A percentile compares a stretch with the other conserved stretches of the same genome.
phyloP scores from a whole-genome alignment of 35 echinoderm and acorn worm genomes.

The Hemicentrotus pulcherrimus region DNA sequence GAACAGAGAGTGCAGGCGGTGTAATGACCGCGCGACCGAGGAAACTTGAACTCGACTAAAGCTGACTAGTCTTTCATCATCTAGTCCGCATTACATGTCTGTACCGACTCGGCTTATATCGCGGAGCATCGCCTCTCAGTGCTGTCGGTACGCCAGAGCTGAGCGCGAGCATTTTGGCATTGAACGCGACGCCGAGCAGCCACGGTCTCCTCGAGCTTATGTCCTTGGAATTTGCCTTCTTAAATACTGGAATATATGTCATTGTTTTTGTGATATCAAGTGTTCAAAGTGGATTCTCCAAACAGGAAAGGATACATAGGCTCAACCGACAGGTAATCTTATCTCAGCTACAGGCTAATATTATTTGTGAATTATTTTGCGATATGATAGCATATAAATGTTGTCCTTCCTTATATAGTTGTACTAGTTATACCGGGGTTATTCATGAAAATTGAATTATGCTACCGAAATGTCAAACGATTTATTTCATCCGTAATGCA shows the following conservation, averaged over 20 bases:
- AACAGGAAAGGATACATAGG: neutral
- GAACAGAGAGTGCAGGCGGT: constrained; percentile 52
- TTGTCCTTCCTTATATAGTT: too few relatives aligned
- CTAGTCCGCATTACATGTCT: constrained; percentile 18
- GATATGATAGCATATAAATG: too few relatives aligned
- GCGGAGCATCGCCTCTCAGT: neutral
- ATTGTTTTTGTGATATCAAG: neutral
- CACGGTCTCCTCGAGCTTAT: neutral
- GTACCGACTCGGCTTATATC: neutral
- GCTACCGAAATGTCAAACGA: too few relatives aligned
- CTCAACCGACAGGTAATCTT: neutral
- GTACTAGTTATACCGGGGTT: too few relatives aligned
- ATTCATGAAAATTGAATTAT: too few relatives aligned
- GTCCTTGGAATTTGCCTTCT: neutral
- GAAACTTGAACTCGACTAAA: constrained; percentile 38
- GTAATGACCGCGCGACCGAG: constrained; percentile 54
- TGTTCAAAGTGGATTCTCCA: neutral
- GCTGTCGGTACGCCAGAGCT: neutral
- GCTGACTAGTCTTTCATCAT: neutral
- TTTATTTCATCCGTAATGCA: too few relatives aligned
- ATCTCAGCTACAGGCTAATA: neutral
- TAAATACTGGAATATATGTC: neutral
- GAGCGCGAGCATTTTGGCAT: constrained; percentile 15
- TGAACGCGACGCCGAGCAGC: neutral
- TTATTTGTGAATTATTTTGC: too few relatives aligned